Evolutionary conservation across 1,140 invertebrate genomes (phyloP), one percentile per base, ranked within the genome.

Genomic region (Danaus melanippus): DNA sequence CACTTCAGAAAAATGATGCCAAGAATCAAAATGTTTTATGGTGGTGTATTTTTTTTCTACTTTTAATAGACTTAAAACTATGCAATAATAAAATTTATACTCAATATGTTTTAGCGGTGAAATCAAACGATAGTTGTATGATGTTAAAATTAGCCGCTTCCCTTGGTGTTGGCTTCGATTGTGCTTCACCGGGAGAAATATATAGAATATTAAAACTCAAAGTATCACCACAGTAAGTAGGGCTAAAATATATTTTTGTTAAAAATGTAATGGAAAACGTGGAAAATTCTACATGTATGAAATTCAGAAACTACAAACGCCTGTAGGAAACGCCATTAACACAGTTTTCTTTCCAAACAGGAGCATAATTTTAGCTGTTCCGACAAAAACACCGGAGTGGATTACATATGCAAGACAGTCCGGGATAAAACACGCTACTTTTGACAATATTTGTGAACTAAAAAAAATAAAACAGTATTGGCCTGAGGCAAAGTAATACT

Each of bases 121-220:
- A 95, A 80, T 93, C 93, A 60, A 95, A 95, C 76, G 90, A 92
- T 53, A 87, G 90, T 71, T 80, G 88, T 7, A 85, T 81, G 45
- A 87, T 95, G 7, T 78, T 95, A 15, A 89, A 91, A 72, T 76
- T 91, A 45, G 77, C 94, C 11, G 90, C 91, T 8, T 81, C 89
- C 42, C 81, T 93, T 21, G 92, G 93, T 48, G 82, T 88, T 47
- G 90, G 90, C 39, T 95, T 95, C 77, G 93, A 95, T 71, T 95
- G 94, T 79, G 93, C 94, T 1, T 92, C 92, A 40, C 92, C 93
- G 85, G 85, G 76, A 65, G 93, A 94, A 77, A 93, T 94, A 46
- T 69, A 89, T 57, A 88, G 89, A 64, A 87, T 94, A 10, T 74
- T 93, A 58, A 84, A 88, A 43, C 73, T 91, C 10, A 91, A 91